phyloP scores from a whole-genome alignment of 2,888 invertebrate species.

The Argyresthia albistria region DNA sequence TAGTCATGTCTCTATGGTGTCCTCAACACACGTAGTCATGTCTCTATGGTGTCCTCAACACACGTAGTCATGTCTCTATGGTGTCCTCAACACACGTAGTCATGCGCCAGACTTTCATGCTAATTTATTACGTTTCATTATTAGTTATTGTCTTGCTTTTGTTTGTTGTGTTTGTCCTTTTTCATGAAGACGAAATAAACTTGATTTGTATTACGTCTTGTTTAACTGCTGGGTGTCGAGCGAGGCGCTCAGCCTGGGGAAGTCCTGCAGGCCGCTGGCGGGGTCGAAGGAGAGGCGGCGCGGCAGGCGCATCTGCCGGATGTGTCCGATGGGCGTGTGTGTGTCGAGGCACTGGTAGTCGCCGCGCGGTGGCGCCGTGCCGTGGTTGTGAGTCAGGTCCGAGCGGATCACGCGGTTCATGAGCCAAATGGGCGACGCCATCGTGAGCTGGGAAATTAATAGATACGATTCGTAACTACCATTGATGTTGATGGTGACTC shows the following conservation, averaged over 20 bases:
- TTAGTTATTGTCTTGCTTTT: not conserved
- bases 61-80: too few relatives aligned
- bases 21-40: too few relatives aligned
- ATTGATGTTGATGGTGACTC: too few relatives aligned
- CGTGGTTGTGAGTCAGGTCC: conserved; percentile 54
- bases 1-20: too few relatives aligned
- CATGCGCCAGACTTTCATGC: not conserved
- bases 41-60: too few relatives aligned
- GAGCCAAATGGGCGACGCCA: conserved; percentile 47
- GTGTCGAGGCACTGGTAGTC: conserved; percentile 58
- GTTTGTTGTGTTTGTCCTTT: not conserved
- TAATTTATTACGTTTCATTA: not conserved
- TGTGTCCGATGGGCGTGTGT: conserved; percentile 58
- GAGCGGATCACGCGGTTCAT: conserved; percentile 58
- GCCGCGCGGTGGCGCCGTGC: conserved; percentile 55
- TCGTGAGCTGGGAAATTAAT: conserved; percentile 45
- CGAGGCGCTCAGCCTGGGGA: conserved; percentile 18
- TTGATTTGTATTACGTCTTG: not conserved
- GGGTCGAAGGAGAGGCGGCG: conserved; percentile 56
- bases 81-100: too few relatives aligned
- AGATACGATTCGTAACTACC: too few relatives aligned
- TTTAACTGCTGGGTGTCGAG: not conserved
- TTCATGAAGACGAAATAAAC: not conserved
- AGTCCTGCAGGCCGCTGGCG: conserved; percentile 43
- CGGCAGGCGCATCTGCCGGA: conserved; percentile 43